phyloP scores from a whole-genome alignment of 2,113 vertebrate species.

The Herpetotheres cachinnans region DNA sequence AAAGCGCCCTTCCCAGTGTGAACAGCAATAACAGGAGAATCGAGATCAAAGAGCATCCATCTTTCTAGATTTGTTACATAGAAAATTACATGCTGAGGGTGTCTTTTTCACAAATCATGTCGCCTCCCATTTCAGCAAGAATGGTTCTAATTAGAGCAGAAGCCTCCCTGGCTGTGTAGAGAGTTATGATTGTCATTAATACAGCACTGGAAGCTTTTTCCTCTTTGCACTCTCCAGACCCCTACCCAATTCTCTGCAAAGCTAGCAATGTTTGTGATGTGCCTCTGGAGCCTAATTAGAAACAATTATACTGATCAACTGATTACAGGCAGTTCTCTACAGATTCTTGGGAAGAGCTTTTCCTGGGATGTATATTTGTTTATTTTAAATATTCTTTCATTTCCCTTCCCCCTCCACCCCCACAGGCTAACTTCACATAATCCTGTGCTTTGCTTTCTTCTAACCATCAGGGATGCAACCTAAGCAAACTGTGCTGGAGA shows the following conservation, averaged over 20 bases:
- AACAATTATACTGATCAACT: constrained; percentile 75
- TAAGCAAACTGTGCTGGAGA: not conserved
- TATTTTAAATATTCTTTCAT: constrained; percentile 55
- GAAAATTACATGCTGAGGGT: constrained; percentile 64
- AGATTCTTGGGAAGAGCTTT: constrained; percentile 69
- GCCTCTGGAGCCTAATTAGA: constrained; percentile 72
- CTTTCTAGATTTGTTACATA: constrained; percentile 69
- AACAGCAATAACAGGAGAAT: constrained; percentile 65
- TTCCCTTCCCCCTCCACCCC: constrained; percentile 43
- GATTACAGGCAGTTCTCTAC: constrained; percentile 69
- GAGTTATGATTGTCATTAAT: constrained; percentile 70
- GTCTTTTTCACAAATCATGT: constrained; percentile 66
- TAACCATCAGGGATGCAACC: not conserved
- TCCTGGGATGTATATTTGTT: constrained; percentile 44
- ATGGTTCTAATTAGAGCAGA: constrained; percentile 71
- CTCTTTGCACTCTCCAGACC: not conserved
- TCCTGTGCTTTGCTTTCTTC: not conserved
- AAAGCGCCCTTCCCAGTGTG: constrained; percentile 74
- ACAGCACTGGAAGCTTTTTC: constrained; percentile 38
- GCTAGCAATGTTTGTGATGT: not conserved
- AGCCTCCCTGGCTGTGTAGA: constrained; percentile 37
- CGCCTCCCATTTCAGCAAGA: constrained; percentile 65
- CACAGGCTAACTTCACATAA: not conserved
- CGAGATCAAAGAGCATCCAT: constrained; percentile 74
- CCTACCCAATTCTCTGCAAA: not conserved